Percentiles rank a stretch among this genome's conserved stretches.
Conservation (phyloP, 1,140 invertebrate genomes). For the Pseudomyrmex dendroicus region DNA sequence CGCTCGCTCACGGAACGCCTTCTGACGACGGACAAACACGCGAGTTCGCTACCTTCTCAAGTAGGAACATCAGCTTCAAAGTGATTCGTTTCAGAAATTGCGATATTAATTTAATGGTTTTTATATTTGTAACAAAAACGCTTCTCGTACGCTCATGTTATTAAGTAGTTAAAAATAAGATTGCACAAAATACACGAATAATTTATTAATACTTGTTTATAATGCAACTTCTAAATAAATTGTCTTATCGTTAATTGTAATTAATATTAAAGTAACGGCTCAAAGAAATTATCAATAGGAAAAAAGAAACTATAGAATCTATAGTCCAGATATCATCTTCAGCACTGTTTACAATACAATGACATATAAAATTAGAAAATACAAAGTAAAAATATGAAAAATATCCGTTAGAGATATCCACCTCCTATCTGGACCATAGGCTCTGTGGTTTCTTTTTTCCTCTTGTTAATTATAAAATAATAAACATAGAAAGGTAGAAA, state of each 20-base stretch:
- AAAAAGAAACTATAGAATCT: too few relatives aligned
- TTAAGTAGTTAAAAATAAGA: background rate
- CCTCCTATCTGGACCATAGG: too few relatives aligned
- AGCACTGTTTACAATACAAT: too few relatives aligned
- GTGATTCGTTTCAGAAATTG: slow-evolving; percentile 19
- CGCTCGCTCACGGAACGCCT: slow-evolving; percentile 39
- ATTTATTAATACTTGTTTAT: background rate
- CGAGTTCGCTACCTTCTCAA: slow-evolving; percentile 17
- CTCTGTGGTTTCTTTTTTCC: too few relatives aligned
- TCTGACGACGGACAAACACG: slow-evolving; percentile 20
- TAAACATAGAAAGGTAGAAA: background rate
- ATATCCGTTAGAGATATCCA: too few relatives aligned
- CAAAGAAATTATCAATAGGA: too few relatives aligned
- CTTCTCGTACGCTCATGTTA: background rate
- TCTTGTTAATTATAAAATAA: background rate
- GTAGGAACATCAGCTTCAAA: slow-evolving; percentile 7
- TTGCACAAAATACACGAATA: too few relatives aligned
- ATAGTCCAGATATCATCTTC: too few relatives aligned
- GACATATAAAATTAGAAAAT: too few relatives aligned
- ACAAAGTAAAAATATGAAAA: too few relatives aligned
- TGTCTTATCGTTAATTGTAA: background rate
- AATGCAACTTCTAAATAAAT: background rate
- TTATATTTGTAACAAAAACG: too few relatives aligned
- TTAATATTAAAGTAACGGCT: too few relatives aligned
- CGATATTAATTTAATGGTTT: background rate